phyloP scores from a whole-genome alignment of 2,113 vertebrate species.

The Gorsachius goisagi region DNA sequence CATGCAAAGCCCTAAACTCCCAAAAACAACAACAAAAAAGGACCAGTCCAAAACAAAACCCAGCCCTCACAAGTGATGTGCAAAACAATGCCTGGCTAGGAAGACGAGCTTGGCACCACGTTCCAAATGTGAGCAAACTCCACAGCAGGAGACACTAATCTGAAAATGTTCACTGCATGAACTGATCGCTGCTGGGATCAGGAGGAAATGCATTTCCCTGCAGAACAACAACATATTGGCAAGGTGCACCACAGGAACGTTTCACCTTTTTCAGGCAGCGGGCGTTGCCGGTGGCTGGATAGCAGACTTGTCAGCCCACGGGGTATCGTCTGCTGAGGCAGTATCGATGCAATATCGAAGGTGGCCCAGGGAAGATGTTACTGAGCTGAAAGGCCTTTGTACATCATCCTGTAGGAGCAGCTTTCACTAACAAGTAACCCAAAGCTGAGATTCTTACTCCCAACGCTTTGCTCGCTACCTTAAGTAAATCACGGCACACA shows the following conservation, averaged over 20 bases:
- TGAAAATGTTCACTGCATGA: background rate
- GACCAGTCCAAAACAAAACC: background rate
- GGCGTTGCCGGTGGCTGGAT: background rate
- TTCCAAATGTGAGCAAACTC: background rate
- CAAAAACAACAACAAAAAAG: constrained; percentile 8
- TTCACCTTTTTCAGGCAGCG: background rate
- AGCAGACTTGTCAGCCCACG: background rate
- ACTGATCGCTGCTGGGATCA: background rate
- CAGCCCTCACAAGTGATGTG: constrained; percentile 12
- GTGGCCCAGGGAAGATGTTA: background rate
- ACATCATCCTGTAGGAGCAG: fast-evolving
- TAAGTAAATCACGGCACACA: background rate
- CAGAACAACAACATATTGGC: background rate
- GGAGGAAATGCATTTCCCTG: background rate
- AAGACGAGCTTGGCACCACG: background rate
- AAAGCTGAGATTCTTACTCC: fast-evolving
- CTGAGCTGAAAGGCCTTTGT: background rate
- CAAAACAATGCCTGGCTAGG: constrained; percentile 49
- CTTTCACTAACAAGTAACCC: background rate
- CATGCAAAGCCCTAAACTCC: constrained; percentile 10
- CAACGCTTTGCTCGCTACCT: fast-evolving
- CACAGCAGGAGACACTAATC: background rate
- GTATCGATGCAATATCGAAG: background rate
- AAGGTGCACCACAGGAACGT: background rate
- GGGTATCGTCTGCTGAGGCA: background rate